Conservation (phyloP, 1,140 invertebrate genomes). For the Drosophila triauraria region DNA sequence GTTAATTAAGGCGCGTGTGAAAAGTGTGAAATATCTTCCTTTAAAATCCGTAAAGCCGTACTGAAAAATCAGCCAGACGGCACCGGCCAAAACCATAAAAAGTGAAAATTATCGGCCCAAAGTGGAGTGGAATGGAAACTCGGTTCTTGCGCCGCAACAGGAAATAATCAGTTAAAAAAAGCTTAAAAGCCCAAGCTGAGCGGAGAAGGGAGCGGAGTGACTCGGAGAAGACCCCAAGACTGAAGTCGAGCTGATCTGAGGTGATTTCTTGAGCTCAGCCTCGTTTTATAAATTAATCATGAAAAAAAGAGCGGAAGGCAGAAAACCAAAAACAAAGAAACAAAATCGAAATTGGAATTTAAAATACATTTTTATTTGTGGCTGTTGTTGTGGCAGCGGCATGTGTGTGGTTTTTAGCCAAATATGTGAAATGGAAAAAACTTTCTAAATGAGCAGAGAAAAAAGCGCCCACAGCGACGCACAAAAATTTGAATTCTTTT, state of each 20-base stretch:
- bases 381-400: slow-evolving; percentile 18
- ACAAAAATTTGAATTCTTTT: slow-evolving; percentile 82
- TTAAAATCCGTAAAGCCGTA: slow-evolving; percentile 13
- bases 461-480: slow-evolving; percentile 43
- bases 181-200: background rate
- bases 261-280: slow-evolving; percentile 67
- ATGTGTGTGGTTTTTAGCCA: slow-evolving; percentile 64
- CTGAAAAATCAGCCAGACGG: slow-evolving; percentile 39
- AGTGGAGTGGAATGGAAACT: slow-evolving; percentile 57
- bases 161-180: slow-evolving; percentile 41
- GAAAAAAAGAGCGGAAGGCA: slow-evolving; percentile 40
- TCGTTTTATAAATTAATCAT: slow-evolving; percentile 73
- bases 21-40: slow-evolving; percentile 75
- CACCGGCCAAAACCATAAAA: slow-evolving; percentile 50
- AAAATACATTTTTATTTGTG: slow-evolving; percentile 54
- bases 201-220: slow-evolving; percentile 18
- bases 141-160: slow-evolving; percentile 47
- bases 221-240: slow-evolving; percentile 24
- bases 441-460: slow-evolving; percentile 70
- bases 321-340: slow-evolving; percentile 43
- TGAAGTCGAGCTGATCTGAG: slow-evolving; percentile 38
- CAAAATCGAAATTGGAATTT: slow-evolving; percentile 79
- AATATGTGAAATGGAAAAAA: slow-evolving; percentile 83
- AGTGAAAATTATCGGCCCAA: slow-evolving; percentile 69
- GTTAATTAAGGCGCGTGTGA: slow-evolving; percentile 68